These are phyloP conservation scores for Dione vanillae DNA, from an alignment of 2,888 invertebrate species.

Conservation along the genomic window DNA sequence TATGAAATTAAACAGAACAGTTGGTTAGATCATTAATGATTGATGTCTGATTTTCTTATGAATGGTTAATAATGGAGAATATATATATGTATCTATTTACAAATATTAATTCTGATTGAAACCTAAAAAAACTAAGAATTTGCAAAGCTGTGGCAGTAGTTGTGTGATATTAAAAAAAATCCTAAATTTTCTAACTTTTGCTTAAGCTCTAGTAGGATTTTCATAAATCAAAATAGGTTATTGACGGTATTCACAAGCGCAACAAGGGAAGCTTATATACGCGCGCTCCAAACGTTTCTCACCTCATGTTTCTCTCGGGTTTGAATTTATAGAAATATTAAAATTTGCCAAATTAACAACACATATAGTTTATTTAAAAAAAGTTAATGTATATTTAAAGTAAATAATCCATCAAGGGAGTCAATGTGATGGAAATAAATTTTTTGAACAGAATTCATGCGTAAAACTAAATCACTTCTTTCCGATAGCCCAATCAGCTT, in stretches of 20 bases:
- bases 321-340: conserved; percentile 55
- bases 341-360: conserved; percentile 57
- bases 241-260: conserved; percentile 38
- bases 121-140: conserved; percentile 51
- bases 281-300: conserved; percentile 68
- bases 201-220: conserved; percentile 47
- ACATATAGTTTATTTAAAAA: conserved; percentile 61
- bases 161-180: conserved; percentile 50
- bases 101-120: conserved; percentile 50
- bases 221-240: conserved; percentile 42
- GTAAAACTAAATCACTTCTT: conserved; percentile 80
- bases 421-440: conserved; percentile 52
- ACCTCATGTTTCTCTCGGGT: conserved; percentile 60
- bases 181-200: conserved; percentile 24
- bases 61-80: conserved; percentile 46
- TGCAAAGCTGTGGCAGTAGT: conserved; percentile 62
- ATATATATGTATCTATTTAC: conserved; percentile 51
- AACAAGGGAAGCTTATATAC: conserved; percentile 59
- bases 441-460: conserved; percentile 48
- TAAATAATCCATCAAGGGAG: conserved; percentile 57
- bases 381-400: conserved; percentile 65
- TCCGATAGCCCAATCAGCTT: conserved; percentile 87
- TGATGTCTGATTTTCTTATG: conserved; percentile 50
- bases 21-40: background rate
- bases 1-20: conserved; percentile 1